These are phyloP conservation scores for Erpobdella octoculata DNA, from an alignment of 2,888 invertebrate genomes.

Conservation along the genomic window DNA sequence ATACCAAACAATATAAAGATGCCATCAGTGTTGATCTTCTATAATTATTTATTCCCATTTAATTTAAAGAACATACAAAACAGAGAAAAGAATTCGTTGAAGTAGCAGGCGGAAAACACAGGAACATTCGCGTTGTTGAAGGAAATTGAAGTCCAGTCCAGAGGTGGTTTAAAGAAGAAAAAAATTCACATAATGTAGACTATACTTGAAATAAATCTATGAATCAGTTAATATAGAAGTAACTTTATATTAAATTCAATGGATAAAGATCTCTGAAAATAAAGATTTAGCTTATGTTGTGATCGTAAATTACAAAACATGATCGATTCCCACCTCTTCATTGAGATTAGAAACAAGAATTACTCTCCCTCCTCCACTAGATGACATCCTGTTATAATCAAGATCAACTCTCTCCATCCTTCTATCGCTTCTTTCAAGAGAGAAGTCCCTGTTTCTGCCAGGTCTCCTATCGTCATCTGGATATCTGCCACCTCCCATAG, in stretches of 20 bases:
- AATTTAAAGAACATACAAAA: conserved; percentile 10
- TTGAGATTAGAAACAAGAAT: conserved; percentile 5
- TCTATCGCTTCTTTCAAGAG: not conserved
- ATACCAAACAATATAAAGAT: conserved; percentile 18
- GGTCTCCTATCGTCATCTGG: not conserved
- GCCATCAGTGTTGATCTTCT: conserved; percentile 18
- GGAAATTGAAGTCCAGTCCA: conserved; percentile 9
- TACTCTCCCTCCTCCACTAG: conserved; percentile 5
- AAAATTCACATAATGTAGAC: no score
- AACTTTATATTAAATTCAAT: no score
- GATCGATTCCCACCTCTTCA: not conserved
- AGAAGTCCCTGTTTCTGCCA: not conserved
- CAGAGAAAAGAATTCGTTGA: conserved; percentile 10
- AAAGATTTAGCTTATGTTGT: no score
- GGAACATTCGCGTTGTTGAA: conserved; percentile 2
- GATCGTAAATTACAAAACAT: not conserved
- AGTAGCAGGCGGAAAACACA: not conserved
- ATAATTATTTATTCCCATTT: not conserved
- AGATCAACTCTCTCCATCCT: not conserved
- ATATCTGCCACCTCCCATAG: not conserved
- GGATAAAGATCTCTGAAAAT: no score
- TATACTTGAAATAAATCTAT: not conserved
- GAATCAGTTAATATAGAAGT: no score
- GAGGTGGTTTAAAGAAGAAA: conserved; percentile 1
- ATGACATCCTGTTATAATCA: not conserved